Percentiles rank a stretch among this genome's conserved stretches.
Evolutionary conservation across 2,888 invertebrate genomes (phyloP).

Genomic region (Lasioglossum zephyrum): DNA sequence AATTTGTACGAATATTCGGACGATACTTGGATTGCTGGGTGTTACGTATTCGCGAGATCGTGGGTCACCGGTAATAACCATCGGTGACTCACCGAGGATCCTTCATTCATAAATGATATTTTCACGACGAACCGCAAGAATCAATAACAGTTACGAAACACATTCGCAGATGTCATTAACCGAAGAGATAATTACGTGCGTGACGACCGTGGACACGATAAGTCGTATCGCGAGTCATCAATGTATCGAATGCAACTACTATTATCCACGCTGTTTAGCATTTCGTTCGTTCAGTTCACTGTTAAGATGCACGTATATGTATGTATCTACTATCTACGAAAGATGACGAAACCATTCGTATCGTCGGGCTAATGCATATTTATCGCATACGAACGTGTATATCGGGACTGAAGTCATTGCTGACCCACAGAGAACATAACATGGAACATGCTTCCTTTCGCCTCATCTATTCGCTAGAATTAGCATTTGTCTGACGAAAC

Average conservation of each 20-base stretch:
- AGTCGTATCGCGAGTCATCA: not conserved
- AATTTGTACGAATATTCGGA: too few species aligned
- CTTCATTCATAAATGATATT: not conserved
- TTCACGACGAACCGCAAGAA: not conserved
- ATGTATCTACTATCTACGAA: not conserved
- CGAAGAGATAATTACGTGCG: not conserved
- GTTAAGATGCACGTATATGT: not conserved
- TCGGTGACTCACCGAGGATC: not conserved
- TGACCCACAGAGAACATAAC: not conserved
- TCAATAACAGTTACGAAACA: not conserved
- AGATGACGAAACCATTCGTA: not conserved
- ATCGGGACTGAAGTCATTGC: not conserved
- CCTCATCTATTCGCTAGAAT: not conserved
- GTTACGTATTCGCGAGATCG: not conserved
- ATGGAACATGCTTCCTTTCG: not conserved
- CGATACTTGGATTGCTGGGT: too few species aligned
- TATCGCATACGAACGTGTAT: not conserved
- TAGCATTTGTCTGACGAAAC: conserved; percentile 1
- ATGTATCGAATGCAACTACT: not conserved
- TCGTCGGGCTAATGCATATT: not conserved
- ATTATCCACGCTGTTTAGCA: not conserved
- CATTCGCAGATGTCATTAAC: not conserved
- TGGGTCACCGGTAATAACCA: not conserved
- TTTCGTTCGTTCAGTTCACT: not conserved
- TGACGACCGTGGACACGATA: not conserved